Evolutionary conservation across 2,797 vertebrate species (phyloP), one percentile per base, ranked within the genome.

Genomic region (Sebastes kiyomatsui): DNA sequence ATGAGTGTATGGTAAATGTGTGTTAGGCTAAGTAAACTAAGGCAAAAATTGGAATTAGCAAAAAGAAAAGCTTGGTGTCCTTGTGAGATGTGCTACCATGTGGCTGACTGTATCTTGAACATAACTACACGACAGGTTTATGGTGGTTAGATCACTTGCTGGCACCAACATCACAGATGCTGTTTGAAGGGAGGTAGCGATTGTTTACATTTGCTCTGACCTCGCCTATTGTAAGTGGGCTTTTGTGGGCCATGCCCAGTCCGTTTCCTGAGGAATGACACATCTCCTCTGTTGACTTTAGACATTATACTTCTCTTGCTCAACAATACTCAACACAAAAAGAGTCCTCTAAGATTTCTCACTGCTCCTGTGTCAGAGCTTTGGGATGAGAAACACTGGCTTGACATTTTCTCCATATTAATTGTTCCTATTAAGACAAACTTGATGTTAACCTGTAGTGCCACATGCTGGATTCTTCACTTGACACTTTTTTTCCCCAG

Each of bases 121-220:
- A 46, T n/a, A 28, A 25, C 20, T 56, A 3, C 5, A 23, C 28
- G 10, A 8, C 22, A 62, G 54, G 14, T 27, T 75, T 46, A 22
- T 28, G 9, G 4, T 5, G 28, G 33, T 71, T 55, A 2, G 54
- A 55, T 59, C 27, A 60, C 10, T 65, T 10, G 7, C 64, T 80
- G 22, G 46, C 49, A 67, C 28, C 9, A 23, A 7, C 4, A 27
- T 46, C 11, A 33, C 28, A 78, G 23, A 42, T 68, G 28, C 12
- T 49, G 67, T 60, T 28, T 81, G 61, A 72, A 74, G 61, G 61
- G 9, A 81, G 79, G 54, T 38, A 6, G 58, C 20, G 6, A 49
- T 30, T 68, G 67, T 92, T 91, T 88, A 82, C 60, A 72, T 88
- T 87, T 79, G 35, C 67, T 72, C 25, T 59, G 32, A 79, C 54